phyloP scores from a whole-genome alignment of 1,140 invertebrate species.

The Glossosoma conforme region DNA sequence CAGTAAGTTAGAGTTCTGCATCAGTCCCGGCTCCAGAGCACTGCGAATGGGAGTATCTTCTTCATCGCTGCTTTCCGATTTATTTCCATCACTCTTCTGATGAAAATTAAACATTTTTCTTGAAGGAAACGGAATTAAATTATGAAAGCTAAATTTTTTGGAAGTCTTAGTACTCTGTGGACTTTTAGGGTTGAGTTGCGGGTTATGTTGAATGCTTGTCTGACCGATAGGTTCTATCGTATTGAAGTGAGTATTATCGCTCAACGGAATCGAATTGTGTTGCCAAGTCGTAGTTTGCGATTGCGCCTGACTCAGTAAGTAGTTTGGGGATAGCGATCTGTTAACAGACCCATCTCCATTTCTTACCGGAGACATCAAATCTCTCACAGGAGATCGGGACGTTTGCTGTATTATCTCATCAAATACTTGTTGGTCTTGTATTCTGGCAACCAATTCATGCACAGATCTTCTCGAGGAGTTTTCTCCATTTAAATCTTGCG shows the following conservation, averaged over 20 bases:
- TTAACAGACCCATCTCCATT: constrained; percentile 13
- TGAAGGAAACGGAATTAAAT: constrained; percentile 47
- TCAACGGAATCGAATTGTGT: constrained; percentile 29
- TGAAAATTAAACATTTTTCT: constrained; percentile 47
- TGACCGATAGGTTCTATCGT: constrained; percentile 28
- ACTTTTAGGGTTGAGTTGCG: constrained; percentile 30
- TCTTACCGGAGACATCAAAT: constrained; percentile 19
- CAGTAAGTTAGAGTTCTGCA: constrained; percentile 51
- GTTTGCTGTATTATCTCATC: constrained; percentile 27
- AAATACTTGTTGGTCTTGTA: constrained; percentile 46
- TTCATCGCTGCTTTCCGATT: constrained; percentile 54
- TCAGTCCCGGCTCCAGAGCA: constrained; percentile 47
- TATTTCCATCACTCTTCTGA: constrained; percentile 46
- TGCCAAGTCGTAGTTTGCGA: constrained; percentile 18
- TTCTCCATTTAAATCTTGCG: constrained; percentile 2
- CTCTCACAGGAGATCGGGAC: constrained; percentile 25
- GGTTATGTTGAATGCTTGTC: constrained; percentile 21
- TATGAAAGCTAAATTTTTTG: constrained; percentile 48
- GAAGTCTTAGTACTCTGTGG: constrained; percentile 36
- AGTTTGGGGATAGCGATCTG: constrained; percentile 27
- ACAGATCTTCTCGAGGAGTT: constrained; percentile 47
- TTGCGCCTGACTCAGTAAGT: constrained; percentile 12
- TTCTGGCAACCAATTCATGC: constrained; percentile 55
- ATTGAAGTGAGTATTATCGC: constrained; percentile 29
- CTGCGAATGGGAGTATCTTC: constrained; percentile 51